These are phyloP conservation scores for Hylomyscus alleni DNA, from an alignment of 2,797 vertebrate genomes.

Conservation along the genomic window DNA sequence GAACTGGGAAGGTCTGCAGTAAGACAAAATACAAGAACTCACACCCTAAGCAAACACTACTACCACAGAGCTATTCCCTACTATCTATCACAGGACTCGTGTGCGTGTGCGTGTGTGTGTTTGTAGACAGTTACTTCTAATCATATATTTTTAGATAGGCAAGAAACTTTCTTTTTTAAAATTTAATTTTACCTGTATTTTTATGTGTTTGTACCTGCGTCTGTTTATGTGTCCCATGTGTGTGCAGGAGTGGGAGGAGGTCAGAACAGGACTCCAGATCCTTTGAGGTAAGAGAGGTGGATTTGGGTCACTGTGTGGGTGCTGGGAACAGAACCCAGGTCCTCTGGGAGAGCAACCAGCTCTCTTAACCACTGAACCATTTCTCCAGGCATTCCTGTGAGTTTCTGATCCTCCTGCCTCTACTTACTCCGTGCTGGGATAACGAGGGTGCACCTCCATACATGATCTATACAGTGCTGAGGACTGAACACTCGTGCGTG, in stretches of 20 bases:
- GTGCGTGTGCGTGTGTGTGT: no score
- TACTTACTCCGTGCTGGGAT: background rate
- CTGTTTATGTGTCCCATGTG: background rate
- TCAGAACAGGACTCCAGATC: background rate
- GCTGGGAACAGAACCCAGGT: no score
- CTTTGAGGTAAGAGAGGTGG: background rate
- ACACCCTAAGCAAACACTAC: background rate
- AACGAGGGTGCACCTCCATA: background rate
- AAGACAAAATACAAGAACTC: background rate
- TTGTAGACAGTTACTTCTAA: background rate
- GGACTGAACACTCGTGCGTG: background rate
- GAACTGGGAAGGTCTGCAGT: constrained; percentile 19
- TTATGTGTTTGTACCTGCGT: background rate
- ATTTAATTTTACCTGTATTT: background rate
- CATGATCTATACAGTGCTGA: background rate
- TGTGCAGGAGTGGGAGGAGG: background rate
- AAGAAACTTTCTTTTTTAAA: background rate
- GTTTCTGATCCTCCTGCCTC: background rate
- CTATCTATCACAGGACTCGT: background rate
- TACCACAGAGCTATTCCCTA: background rate
- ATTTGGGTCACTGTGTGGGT: background rate
- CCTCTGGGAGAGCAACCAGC: background rate
- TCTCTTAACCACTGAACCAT: background rate
- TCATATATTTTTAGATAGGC: background rate
- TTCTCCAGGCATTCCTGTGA: background rate